Evolutionary conservation across 2,888 invertebrate species (phyloP), one percentile per base, ranked within the genome.

Genomic region (Pseudeuparius sepicola): DNA sequence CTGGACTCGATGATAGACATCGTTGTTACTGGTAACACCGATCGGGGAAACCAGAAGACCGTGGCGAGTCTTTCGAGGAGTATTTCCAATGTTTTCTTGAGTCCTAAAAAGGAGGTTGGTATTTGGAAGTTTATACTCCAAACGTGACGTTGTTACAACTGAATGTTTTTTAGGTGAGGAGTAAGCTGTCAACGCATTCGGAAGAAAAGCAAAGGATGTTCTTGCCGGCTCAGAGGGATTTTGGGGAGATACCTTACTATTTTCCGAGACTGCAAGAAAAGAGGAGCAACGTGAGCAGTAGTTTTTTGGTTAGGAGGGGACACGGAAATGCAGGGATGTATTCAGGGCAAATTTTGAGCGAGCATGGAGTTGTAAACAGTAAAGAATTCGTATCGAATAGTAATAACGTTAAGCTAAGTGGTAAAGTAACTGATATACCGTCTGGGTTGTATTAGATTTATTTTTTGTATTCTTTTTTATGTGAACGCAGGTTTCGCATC

Each of bases 1-100:
- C 56, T 84, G 14, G 73, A 80, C 50, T 70, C 79, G 0, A 74
- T 81, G 70, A 75, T 80, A 1, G 75, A 78, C 49, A 78, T 82
- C 20, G 74, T 81, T 1, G 67, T 80, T 42, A 16, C 11, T 7
- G 23, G 28, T 39, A 45, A 24, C 37, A 40, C 10, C 41, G 43
- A 7, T 6, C 7, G 6, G 6, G 7, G 20, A 7, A 20, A 20
- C n/a, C 6, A 20, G n/a, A 35, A 41, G 28, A 24, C 35, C 14
- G n/a, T 7, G n/a, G 7, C 6, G 20, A 7, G 7, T 7, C 20
- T 20, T 20, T 20, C 20, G n/a, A 42, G 54, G 34, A 56, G 52
- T 35, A 46, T 54, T 12, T 55, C 57, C 0, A 57, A 57, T 23
- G n/a, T n/a, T n/a, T n/a, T n/a, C n/a, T n/a, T n/a, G n/a, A n/a